These are phyloP conservation scores for Pseudococcus jackbeardsleyi DNA, from an alignment of 2,888 invertebrate genomes.

Conservation along the genomic window DNA sequence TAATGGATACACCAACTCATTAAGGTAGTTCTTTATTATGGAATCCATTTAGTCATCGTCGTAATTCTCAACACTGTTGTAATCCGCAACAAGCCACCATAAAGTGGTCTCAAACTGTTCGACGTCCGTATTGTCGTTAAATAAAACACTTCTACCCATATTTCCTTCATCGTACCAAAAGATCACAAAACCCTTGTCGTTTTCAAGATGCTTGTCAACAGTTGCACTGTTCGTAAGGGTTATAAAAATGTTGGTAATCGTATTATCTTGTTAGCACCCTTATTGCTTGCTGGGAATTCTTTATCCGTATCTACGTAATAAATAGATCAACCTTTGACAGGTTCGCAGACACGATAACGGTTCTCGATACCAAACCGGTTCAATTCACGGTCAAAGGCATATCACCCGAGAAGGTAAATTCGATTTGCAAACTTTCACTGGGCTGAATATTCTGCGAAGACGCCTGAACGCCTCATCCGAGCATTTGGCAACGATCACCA, in stretches of 20 bases:
- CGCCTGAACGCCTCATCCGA: background rate
- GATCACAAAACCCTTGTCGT: background rate
- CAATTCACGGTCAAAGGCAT: slow-evolving; percentile 3
- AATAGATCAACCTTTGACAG: slow-evolving; percentile 48
- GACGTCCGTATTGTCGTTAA: background rate
- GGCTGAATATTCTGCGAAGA: background rate
- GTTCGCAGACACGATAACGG: slow-evolving; percentile 16
- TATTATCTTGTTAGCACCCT: slow-evolving; percentile 47
- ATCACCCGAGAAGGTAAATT: background rate
- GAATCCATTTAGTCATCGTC: slow-evolving; percentile 15
- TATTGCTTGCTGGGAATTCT: background rate
- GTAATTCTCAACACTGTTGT: slow-evolving; percentile 17
- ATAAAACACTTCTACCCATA: background rate
- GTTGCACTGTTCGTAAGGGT: background rate
- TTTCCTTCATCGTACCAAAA: background rate
- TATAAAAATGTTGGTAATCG: slow-evolving; percentile 30
- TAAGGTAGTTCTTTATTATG: background rate
- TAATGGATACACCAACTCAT: slow-evolving; percentile 21
- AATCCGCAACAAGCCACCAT: background rate
- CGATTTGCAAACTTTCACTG: slow-evolving; percentile 6
- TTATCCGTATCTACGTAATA: background rate
- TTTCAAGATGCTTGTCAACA: slow-evolving; percentile 17
- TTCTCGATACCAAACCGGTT: slow-evolving; percentile 3
- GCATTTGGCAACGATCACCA: slow-evolving; percentile 11
- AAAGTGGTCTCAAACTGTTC: background rate